A percentile compares a stretch with the other conserved stretches of the same genome.
Conservation (phyloP, 35 echinoderm and acorn worm genomes). For the Patiria miniata region DNA sequence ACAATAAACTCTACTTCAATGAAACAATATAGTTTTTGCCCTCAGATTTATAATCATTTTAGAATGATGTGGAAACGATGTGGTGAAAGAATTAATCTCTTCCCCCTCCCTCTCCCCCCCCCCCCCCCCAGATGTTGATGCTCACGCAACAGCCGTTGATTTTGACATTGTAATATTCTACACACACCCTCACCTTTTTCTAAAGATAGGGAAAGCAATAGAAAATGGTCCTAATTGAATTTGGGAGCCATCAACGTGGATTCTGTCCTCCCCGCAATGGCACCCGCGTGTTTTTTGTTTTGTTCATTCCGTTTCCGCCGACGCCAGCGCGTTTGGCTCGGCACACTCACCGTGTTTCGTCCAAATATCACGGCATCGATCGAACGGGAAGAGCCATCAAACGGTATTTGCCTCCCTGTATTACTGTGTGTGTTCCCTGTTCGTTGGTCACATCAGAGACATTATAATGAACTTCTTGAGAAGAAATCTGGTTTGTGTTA, state of each 20-base stretch:
- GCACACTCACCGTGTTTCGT: neutral
- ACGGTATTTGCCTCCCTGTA: neutral
- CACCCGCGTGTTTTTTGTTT: conserved; percentile 11
- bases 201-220: neutral
- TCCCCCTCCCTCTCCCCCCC: too few species aligned
- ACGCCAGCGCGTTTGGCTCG: neutral
- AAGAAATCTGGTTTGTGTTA: too few species aligned
- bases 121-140: too few species aligned
- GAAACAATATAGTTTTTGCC: too few species aligned
- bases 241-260: conserved; percentile 2
- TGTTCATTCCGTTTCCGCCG: neutral
- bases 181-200: neutral
- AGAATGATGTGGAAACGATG: too few species aligned
- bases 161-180: neutral
- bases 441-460: too few species aligned
- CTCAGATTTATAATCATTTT: too few species aligned
- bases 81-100: too few species aligned
- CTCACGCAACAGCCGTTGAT: neutral
- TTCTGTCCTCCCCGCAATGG: neutral
- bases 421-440: too few species aligned
- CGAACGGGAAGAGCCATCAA: neutral
- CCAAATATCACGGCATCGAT: conserved; percentile 12
- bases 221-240: conserved; percentile 7
- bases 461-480: too few species aligned
- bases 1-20: too few species aligned